A percentile compares a stretch with the other conserved stretches of the same genome.
These are phyloP conservation scores for Syrmaticus mikado DNA, from an alignment of 2,113 vertebrate genomes.

Conservation along the genomic window DNA sequence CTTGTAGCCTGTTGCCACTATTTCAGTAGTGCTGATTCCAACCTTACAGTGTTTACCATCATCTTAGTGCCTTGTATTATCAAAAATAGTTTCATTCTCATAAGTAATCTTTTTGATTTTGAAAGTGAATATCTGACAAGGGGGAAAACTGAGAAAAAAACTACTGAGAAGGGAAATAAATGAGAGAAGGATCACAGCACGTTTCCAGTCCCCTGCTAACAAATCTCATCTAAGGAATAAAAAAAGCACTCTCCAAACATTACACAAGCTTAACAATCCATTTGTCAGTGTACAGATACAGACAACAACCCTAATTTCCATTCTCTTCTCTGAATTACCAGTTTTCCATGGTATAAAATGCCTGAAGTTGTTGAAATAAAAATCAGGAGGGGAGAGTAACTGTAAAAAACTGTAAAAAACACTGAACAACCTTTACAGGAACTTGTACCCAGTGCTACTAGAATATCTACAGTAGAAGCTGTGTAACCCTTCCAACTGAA, in stretches of 20 bases:
- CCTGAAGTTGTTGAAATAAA: background rate
- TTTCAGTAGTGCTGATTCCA: background rate
- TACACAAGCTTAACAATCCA: background rate
- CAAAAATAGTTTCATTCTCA: background rate
- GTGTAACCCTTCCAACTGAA: too few species aligned
- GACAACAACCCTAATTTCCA: background rate
- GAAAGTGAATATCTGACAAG: background rate
- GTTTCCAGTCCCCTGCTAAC: slow-evolving; percentile 20
- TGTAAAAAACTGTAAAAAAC: background rate
- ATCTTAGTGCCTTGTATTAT: background rate
- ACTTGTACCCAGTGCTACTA: background rate
- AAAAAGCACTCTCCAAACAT: background rate
- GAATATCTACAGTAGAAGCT: background rate
- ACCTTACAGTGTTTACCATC: background rate
- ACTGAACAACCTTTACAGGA: background rate
- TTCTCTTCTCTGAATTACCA: background rate
- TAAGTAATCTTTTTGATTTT: slow-evolving; percentile 33
- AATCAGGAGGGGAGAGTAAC: background rate
- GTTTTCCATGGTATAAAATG: background rate
- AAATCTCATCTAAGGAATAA: background rate
- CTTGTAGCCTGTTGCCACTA: background rate
- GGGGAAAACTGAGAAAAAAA: background rate
- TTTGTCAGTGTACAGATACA: background rate
- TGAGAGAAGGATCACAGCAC: background rate
- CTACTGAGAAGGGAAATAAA: background rate